These are phyloP conservation scores for Laticauda colubrina DNA, from an alignment of 2,113 vertebrate species.

Conservation along the genomic window DNA sequence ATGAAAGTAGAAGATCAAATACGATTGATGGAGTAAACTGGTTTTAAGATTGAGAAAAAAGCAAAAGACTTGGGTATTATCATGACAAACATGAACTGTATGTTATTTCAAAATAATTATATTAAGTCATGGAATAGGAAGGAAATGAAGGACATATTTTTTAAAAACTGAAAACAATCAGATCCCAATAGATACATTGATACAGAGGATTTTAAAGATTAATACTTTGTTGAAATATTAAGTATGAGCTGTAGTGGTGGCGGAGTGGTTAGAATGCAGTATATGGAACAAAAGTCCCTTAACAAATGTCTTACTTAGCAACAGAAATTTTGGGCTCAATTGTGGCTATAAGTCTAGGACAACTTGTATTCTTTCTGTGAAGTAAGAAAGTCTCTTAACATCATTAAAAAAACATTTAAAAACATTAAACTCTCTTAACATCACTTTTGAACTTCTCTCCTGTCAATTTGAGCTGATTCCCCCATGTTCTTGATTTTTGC, in stretches of 20 bases:
- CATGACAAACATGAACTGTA: background rate
- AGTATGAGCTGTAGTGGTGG: no score
- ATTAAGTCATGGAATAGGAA: background rate
- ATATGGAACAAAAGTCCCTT: background rate
- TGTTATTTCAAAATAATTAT: background rate
- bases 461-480: background rate
- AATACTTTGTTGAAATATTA: background rate
- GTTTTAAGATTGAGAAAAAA: background rate
- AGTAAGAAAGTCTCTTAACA: background rate
- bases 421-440: background rate
- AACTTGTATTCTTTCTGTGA: background rate
- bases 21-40: background rate
- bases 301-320: background rate
- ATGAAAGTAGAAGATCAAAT: background rate
- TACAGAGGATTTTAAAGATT: background rate
- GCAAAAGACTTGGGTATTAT: background rate
- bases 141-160: background rate
- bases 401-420: background rate
- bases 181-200: background rate
- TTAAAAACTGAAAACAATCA: background rate
- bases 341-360: background rate
- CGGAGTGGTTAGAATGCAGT: no score
- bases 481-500: background rate
- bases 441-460: background rate
- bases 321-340: background rate